Conservation (phyloP, 2,888 invertebrate species). For the Megastigmus dorsalis region DNA sequence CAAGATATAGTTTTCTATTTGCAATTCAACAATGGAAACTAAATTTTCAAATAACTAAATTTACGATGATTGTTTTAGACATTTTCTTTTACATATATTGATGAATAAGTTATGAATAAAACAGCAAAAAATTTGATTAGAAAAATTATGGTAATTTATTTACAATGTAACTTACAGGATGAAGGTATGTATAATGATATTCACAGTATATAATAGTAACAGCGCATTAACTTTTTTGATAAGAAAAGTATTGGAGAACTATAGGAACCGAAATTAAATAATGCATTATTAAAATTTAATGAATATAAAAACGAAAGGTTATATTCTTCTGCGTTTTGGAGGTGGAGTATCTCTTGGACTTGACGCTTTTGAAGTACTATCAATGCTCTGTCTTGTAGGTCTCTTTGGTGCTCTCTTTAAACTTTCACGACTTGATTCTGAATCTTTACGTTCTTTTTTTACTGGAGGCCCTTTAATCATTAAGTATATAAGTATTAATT, state of each 20-base stretch:
- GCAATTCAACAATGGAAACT: too few relatives aligned
- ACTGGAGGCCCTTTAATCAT: slow-evolving; percentile 56
- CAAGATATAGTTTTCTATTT: not conserved
- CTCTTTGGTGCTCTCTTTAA: slow-evolving; percentile 70
- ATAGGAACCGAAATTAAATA: slow-evolving; percentile 52
- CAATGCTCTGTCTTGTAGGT: slow-evolving; percentile 72
- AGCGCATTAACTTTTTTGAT: slow-evolving; percentile 42
- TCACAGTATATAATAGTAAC: slow-evolving; percentile 53
- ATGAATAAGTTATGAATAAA: not conserved
- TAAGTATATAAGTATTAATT: not conserved
- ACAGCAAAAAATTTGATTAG: slow-evolving; percentile 40
- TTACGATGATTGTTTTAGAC: not conserved
- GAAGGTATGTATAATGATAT: slow-evolving; percentile 52
- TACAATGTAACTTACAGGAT: slow-evolving; percentile 54
- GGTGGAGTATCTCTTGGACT: slow-evolving; percentile 73
- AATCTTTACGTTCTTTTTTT: slow-evolving; percentile 72
- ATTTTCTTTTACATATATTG: too few relatives aligned
- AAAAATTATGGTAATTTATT: slow-evolving; percentile 56
- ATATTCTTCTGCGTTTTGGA: slow-evolving; percentile 71
- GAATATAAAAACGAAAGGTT: slow-evolving; percentile 53
- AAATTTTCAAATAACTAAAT: not conserved
- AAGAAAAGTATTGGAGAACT: slow-evolving; percentile 43
- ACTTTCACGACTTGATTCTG: slow-evolving; percentile 69
- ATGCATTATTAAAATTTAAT: slow-evolving; percentile 42
- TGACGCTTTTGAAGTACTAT: slow-evolving; percentile 69